Percentiles rank a stretch among this genome's conserved stretches.
Conservation (phyloP, 2,113 vertebrate genomes). For the Platysternon megacephalum region DNA sequence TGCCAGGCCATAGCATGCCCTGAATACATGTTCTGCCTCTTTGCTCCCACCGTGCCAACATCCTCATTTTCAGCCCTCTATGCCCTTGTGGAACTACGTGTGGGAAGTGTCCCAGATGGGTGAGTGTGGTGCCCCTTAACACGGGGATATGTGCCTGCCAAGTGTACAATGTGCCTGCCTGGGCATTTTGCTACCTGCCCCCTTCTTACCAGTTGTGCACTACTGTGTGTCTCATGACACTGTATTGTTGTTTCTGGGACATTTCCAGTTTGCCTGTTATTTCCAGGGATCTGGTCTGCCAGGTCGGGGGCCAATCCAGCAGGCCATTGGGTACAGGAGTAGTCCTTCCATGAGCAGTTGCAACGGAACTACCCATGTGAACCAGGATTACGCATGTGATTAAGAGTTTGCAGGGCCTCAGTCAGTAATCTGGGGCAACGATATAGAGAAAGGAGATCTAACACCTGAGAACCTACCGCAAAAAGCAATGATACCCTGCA, state of each 20-base stretch:
- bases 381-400: rapidly evolving
- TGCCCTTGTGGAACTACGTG: background rate
- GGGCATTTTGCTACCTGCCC: background rate
- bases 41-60: background rate
- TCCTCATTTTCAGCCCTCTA: background rate
- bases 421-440: background rate
- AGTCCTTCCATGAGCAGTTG: background rate
- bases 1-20: background rate
- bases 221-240: background rate
- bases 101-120: background rate
- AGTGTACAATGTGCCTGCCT: background rate
- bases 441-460: background rate
- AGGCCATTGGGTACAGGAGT: background rate
- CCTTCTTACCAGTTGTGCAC: background rate
- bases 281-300: background rate
- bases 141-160: background rate
- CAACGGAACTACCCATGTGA: background rate
- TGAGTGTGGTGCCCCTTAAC: background rate
- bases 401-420: rapidly evolving
- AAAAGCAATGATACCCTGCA: background rate
- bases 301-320: background rate
- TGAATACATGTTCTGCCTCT: background rate
- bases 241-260: background rate
- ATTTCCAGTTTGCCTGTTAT: background rate
- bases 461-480: background rate